phyloP scores from a whole-genome alignment of 2,113 vertebrate species.

The Notarius lentiginosus region DNA sequence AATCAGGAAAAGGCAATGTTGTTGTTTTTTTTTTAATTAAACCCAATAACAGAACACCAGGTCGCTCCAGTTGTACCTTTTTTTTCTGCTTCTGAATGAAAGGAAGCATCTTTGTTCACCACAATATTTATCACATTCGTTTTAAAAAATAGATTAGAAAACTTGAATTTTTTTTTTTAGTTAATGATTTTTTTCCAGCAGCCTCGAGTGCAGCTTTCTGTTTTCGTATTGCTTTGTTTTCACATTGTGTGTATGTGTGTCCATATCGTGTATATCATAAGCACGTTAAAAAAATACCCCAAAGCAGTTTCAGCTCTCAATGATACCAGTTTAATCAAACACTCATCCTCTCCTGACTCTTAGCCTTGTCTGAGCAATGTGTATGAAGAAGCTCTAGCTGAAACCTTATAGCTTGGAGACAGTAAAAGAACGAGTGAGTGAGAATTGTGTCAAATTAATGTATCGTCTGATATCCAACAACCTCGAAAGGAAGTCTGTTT shows the following conservation, averaged over 20 bases:
- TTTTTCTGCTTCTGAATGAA: neutral
- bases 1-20: neutral
- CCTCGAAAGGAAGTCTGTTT: constrained; percentile 27
- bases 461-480: neutral
- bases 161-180: too few relatives aligned
- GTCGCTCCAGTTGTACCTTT: neutral
- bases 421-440: neutral
- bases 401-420: neutral
- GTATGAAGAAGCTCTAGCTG: neutral
- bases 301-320: neutral
- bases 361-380: neutral
- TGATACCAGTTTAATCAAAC: neutral
- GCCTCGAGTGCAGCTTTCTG: neutral
- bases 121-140: neutral
- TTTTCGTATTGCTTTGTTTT: neutral
- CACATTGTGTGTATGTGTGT: neutral
- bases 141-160: too few relatives aligned
- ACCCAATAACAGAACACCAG: neutral
- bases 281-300: neutral
- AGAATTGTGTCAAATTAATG: neutral
- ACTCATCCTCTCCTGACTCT: neutral
- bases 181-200: too few relatives aligned
- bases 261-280: neutral
- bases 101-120: neutral
- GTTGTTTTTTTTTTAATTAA: neutral